Percentiles rank a stretch among this genome's conserved stretches.
phyloP scores from a whole-genome alignment of 2,888 invertebrate genomes.

The Lordiphosa andalusiaca region DNA sequence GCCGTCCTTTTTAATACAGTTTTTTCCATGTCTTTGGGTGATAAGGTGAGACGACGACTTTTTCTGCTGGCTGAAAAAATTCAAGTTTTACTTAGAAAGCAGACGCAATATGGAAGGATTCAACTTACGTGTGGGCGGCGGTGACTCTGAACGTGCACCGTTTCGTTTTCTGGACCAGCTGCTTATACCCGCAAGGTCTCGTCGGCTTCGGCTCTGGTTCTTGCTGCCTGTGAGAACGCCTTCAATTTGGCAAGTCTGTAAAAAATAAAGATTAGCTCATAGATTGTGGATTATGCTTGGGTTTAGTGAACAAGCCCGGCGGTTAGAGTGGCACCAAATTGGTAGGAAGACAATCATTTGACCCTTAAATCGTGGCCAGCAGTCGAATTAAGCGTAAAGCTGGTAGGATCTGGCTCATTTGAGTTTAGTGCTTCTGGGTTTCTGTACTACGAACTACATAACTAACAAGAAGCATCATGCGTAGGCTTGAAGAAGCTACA shows the following conservation, averaged over 20 bases:
- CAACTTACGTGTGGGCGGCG: constrained; percentile 16
- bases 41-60: constrained; percentile 9
- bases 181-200: background rate
- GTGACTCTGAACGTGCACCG: constrained; percentile 16
- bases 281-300: background rate
- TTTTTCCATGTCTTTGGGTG: background rate
- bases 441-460: too few relatives aligned
- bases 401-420: too few relatives aligned
- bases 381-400: too few relatives aligned
- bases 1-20: background rate
- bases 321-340: too few relatives aligned
- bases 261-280: background rate
- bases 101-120: background rate
- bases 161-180: too few relatives aligned
- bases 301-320: too few relatives aligned
- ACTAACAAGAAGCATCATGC: too few relatives aligned
- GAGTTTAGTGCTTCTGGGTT: too few relatives aligned
- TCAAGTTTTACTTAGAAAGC: background rate
- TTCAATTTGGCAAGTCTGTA: constrained; percentile 19
- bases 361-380: too few relatives aligned
- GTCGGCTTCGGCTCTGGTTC: background rate
- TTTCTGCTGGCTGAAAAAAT: constrained; percentile 7
- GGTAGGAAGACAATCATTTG: too few relatives aligned
- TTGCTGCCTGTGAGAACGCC: constrained; percentile 2
- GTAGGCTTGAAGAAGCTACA: too few relatives aligned